Evolutionary conservation across 2,113 vertebrate genomes (phyloP).

Genomic region (Motacilla alba): DNA sequence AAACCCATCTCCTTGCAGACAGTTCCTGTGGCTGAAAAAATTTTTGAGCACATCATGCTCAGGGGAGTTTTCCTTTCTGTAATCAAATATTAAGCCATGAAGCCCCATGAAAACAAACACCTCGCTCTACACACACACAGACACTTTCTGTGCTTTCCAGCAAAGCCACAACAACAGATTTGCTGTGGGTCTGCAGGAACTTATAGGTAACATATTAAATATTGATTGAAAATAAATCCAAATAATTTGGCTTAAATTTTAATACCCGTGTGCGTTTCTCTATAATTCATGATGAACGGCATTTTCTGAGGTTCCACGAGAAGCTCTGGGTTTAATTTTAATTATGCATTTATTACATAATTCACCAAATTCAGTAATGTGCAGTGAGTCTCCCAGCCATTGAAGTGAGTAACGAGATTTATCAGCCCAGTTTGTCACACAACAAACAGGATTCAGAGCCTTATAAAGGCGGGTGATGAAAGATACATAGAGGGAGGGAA

Average conservation of each 20-base stretch:
- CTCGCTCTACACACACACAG: neutral
- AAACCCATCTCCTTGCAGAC: neutral
- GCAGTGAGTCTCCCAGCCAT: constrained; percentile 29
- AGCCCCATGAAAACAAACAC: neutral
- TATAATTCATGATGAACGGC: neutral
- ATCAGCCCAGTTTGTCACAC: constrained; percentile 65
- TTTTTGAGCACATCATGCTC: fast-evolving
- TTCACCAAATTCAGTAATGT: constrained; percentile 58
- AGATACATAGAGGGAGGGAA: constrained; percentile 37
- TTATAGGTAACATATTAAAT: neutral
- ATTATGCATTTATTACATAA: constrained; percentile 53
- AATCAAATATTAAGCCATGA: neutral
- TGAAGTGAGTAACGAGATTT: constrained; percentile 61
- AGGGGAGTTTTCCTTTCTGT: neutral
- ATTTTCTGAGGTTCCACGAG: neutral
- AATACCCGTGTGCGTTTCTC: neutral
- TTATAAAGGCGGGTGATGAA: constrained; percentile 43
- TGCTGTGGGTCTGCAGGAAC: neutral
- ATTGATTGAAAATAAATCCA: constrained; percentile 45
- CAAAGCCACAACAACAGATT: neutral
- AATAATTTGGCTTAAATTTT: constrained; percentile 31
- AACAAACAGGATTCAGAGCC: constrained; percentile 47
- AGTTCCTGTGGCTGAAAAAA: neutral
- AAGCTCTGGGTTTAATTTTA: constrained; percentile 28
- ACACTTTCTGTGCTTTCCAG: neutral